Evolutionary conservation across 23 tunicate species (phyloP).

Genomic region (Oikopleura vanhoeffeni): DNA sequence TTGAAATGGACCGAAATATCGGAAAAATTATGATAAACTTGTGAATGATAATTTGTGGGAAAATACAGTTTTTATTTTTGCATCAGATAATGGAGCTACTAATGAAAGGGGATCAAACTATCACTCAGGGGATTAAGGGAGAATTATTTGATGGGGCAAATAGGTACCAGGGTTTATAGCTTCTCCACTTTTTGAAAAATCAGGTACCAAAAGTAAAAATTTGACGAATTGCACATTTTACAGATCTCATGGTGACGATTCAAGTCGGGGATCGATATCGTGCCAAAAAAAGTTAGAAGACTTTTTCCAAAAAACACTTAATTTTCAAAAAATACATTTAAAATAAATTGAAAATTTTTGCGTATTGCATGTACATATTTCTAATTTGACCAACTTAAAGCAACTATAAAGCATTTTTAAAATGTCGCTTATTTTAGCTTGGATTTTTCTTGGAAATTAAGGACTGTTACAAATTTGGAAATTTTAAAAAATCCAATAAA

Average conservation of each 20-base stretch:
- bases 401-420: too few species aligned
- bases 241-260: background rate
- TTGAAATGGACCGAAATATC: background rate
- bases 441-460: too few species aligned
- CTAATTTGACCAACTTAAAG: background rate
- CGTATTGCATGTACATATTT: too few species aligned
- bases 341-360: too few species aligned
- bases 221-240: background rate
- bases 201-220: background rate
- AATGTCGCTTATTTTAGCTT: too few species aligned
- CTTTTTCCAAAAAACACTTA: too few species aligned
- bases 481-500: too few species aligned
- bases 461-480: too few species aligned
- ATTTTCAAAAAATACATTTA: too few species aligned
- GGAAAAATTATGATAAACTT: background rate
- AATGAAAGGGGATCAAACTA: background rate
- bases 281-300: too few species aligned
- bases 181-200: background rate
- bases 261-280: background rate
- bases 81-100: conserved; percentile 8
- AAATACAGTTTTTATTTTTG: background rate
- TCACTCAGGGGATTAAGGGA: background rate
- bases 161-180: background rate
- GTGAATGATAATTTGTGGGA: background rate
- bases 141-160: background rate